Percentiles rank a stretch among this genome's conserved stretches.
These are phyloP conservation scores for Pao palembangensis DNA, from an alignment of 2,113 vertebrate genomes.

Conservation along the genomic window DNA sequence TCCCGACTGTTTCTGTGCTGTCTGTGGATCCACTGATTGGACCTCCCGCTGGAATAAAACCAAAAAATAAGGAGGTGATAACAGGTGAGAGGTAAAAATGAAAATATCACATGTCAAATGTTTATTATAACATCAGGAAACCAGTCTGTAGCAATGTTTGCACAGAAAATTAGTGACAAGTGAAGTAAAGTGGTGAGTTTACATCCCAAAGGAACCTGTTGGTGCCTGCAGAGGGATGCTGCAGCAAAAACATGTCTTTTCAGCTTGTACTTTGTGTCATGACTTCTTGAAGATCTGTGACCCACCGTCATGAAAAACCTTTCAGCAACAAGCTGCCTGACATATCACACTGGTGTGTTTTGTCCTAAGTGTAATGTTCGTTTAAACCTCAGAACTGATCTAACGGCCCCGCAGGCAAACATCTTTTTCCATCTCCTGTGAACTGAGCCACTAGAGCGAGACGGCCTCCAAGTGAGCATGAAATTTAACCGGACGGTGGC, in stretches of 20 bases:
- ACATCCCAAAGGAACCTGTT: too few species aligned
- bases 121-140: too few species aligned
- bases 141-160: too few species aligned
- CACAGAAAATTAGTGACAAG: too few species aligned
- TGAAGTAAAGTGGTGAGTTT: too few species aligned
- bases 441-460: conserved; percentile 7
- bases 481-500: conserved; percentile 19
- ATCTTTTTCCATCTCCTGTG: not conserved
- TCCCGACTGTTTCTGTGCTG: conserved; percentile 53
- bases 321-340: conserved; percentile 4
- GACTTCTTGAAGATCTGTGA: conserved; percentile 5
- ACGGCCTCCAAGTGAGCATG: conserved; percentile 17
- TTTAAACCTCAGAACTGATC: conserved; percentile 10
- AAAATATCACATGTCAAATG: too few species aligned
- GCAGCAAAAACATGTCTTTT: too few species aligned
- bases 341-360: not conserved
- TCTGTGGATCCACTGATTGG: conserved; percentile 67
- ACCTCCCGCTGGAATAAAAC: conserved; percentile 64
- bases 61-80: not conserved
- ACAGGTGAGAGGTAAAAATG: too few species aligned
- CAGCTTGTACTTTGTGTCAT: not conserved
- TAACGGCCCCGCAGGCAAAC: conserved; percentile 10
- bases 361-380: not conserved
- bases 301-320: conserved; percentile 12
- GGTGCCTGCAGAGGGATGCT: too few species aligned